A percentile compares a stretch with the other conserved stretches of the same genome.
phyloP scores from a whole-genome alignment of 37 sponge, comb jelly and placozoan species.

The Beroe ovata region DNA sequence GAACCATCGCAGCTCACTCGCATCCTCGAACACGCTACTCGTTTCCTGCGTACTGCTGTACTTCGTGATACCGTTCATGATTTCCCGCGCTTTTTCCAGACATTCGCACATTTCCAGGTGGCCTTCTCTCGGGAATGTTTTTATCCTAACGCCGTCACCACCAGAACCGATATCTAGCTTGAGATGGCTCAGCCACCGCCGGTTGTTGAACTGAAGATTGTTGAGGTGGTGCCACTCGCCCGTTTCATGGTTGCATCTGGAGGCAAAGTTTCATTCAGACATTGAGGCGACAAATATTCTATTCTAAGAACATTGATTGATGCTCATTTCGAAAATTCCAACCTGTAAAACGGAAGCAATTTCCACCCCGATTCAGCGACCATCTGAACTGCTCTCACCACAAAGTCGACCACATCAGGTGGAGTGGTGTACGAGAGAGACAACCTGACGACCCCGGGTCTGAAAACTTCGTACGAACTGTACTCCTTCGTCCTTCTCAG shows the following conservation, averaged over 20 bases:
- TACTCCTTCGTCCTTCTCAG: slow-evolving; percentile 75
- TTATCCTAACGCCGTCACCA: background rate
- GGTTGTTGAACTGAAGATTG: slow-evolving; percentile 70
- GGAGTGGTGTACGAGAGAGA: slow-evolving; percentile 82
- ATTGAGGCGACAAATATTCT: background rate
- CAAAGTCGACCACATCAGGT: slow-evolving; percentile 71
- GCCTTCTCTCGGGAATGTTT: background rate
- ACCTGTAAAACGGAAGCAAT: slow-evolving; percentile 72
- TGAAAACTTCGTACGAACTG: slow-evolving; percentile 81
- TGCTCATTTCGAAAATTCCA: no score
- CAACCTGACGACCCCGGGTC: slow-evolving; percentile 83
- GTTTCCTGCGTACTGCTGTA: slow-evolving; percentile 13
- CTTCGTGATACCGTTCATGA: slow-evolving; percentile 61
- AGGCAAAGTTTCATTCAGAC: slow-evolving; percentile 65
- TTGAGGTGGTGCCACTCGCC: slow-evolving; percentile 74
- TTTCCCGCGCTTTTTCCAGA: slow-evolving; percentile 66
- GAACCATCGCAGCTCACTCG: slow-evolving; percentile 81
- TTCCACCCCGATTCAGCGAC: slow-evolving; percentile 90
- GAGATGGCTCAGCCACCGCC: slow-evolving; percentile 63
- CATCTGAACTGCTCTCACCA: slow-evolving; percentile 79
- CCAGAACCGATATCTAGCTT: background rate
- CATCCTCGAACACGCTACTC: slow-evolving; percentile 69
- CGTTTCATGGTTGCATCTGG: slow-evolving; percentile 73
- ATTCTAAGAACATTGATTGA: no score
- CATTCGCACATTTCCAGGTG: slow-evolving; percentile 63